Conservation (phyloP, 2,888 invertebrate species). For the Acleris sparsana region DNA sequence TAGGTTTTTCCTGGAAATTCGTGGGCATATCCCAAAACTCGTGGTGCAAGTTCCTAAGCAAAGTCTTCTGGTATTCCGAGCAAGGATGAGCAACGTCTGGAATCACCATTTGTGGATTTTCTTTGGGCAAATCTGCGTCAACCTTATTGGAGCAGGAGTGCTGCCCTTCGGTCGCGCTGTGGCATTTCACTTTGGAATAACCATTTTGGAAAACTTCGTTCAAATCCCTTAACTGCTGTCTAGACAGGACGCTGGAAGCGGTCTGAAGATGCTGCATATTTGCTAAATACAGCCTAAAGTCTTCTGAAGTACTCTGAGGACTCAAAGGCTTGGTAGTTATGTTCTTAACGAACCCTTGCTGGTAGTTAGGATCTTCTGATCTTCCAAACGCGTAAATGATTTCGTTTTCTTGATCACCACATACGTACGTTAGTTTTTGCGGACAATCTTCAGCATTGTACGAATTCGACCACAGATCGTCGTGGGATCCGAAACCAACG, state of each 20-base stretch:
- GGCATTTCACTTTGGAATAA: conserved; percentile 74
- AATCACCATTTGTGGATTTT: conserved; percentile 69
- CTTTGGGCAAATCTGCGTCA: conserved; percentile 54
- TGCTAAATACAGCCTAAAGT: conserved; percentile 87
- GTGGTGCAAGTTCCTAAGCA: conserved; percentile 87
- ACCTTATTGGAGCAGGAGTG: conserved; percentile 68
- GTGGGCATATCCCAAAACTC: conserved; percentile 98
- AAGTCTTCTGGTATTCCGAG: conserved; percentile 84
- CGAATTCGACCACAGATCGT: conserved; percentile 79
- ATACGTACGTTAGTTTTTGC: conserved; percentile 71
- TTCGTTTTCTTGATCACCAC: conserved; percentile 79
- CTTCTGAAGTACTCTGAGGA: conserved; percentile 86
- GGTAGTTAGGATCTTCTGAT: conserved; percentile 67
- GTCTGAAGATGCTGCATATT: conserved; percentile 89
- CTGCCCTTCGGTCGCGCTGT: conserved; percentile 57
- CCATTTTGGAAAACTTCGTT: conserved; percentile 84
- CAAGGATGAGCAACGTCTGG: conserved; percentile 75
- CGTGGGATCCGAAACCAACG: conserved; percentile 73
- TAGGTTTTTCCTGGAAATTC: conserved; percentile 95
- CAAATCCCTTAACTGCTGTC: conserved; percentile 84
- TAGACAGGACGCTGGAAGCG: conserved; percentile 85
- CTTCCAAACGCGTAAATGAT: conserved; percentile 77
- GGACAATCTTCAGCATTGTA: conserved; percentile 69
- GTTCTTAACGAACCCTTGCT: conserved; percentile 74
- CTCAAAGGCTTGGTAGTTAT: conserved; percentile 86